Conservation (phyloP, 2,888 invertebrate species). For the Drosophila prolongata region DNA sequence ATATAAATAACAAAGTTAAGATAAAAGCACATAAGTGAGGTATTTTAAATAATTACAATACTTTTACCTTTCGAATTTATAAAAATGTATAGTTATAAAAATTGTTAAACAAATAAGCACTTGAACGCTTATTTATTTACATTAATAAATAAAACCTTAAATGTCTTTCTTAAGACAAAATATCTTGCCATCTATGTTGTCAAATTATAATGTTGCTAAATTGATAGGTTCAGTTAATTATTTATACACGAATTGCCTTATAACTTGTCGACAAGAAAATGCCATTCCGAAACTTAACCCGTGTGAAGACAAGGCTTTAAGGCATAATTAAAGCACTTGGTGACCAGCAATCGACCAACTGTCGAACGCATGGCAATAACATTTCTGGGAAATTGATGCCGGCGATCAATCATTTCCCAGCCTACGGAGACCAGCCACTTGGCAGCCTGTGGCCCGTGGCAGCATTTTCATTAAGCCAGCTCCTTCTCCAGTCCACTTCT, state of each 20-base stretch:
- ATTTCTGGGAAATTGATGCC: slow-evolving; percentile 74
- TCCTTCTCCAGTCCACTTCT: slow-evolving; percentile 7
- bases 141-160: too few species aligned
- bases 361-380: slow-evolving; percentile 66
- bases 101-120: too few species aligned
- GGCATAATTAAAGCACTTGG: slow-evolving; percentile 40
- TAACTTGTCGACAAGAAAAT: not conserved
- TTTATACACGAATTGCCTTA: not conserved
- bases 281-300: not conserved
- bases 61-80: too few species aligned
- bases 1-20: too few species aligned
- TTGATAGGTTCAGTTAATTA: too few species aligned
- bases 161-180: too few species aligned
- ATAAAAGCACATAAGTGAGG: too few species aligned
- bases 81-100: too few species aligned
- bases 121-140: too few species aligned
- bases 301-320: slow-evolving; percentile 35
- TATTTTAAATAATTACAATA: too few species aligned
- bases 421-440: slow-evolving; percentile 33
- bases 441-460: slow-evolving; percentile 37
- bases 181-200: too few species aligned
- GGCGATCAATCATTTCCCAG: slow-evolving; percentile 73
- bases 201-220: too few species aligned
- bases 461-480: slow-evolving; percentile 58
- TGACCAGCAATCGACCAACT: slow-evolving; percentile 46